Percentiles rank a stretch among this genome's conserved stretches.
Conservation (phyloP, 2,797 vertebrate species). For the Todus mexicanus region DNA sequence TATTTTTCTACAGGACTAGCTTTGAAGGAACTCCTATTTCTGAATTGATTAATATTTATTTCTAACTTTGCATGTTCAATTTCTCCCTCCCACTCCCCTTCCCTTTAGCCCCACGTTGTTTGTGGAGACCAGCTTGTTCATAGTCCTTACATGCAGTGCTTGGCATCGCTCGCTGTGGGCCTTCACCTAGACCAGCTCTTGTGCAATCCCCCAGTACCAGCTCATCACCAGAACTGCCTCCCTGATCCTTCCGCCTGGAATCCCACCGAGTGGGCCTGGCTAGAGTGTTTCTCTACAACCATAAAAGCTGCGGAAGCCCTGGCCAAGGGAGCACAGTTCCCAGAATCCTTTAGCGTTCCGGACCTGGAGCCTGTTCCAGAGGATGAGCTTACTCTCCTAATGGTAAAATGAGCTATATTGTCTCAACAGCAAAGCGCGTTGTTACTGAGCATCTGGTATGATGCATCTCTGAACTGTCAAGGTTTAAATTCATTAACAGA, state of each 20-base stretch:
- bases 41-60: neutral
- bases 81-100: neutral
- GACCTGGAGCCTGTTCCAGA: constrained; percentile 93
- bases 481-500: neutral
- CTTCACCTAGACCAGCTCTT: constrained; percentile 91
- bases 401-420: constrained; percentile 76
- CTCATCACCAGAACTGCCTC: constrained; percentile 81
- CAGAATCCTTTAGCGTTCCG: constrained; percentile 90
- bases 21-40: neutral
- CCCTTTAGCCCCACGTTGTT: constrained; percentile 88
- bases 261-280: constrained; percentile 93
- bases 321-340: constrained; percentile 87
- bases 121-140: constrained; percentile 97
- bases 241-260: constrained; percentile 85
- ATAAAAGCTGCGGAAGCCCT: constrained; percentile 95
- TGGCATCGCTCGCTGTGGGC: constrained; percentile 93
- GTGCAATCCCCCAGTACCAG: constrained; percentile 85
- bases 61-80: neutral
- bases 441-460: neutral
- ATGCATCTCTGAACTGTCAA: neutral
- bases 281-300: constrained; percentile 94
- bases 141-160: constrained; percentile 97
- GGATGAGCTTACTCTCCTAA: constrained; percentile 87
- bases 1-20: neutral
- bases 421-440: neutral